These are phyloP conservation scores for Brachionus plicatilis DNA, from an alignment of 1,140 invertebrate genomes.

Conservation along the genomic window DNA sequence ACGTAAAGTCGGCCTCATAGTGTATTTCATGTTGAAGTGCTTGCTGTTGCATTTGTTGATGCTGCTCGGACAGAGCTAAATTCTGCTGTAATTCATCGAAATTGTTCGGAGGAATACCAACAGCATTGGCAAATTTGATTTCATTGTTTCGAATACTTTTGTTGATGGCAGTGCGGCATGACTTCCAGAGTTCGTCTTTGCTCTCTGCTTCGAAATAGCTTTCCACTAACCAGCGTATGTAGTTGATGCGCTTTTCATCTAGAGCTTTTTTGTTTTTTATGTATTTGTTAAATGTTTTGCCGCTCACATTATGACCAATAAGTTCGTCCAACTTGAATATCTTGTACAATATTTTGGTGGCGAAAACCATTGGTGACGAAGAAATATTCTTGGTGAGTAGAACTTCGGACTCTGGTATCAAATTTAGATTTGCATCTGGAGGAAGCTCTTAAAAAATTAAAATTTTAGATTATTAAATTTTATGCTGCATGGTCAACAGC, in stretches of 20 bases:
- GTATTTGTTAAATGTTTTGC: slow-evolving; percentile 40
- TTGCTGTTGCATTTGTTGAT: background rate
- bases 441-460: background rate
- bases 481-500: too few relatives aligned
- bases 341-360: slow-evolving; percentile 40
- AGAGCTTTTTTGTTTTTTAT: slow-evolving; percentile 40
- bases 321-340: slow-evolving; percentile 35
- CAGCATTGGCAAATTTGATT: slow-evolving; percentile 32
- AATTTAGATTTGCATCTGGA: slow-evolving; percentile 33
- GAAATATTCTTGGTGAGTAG: slow-evolving; percentile 24
- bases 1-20: background rate
- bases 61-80: background rate
- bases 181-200: slow-evolving; percentile 30
- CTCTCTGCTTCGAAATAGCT: slow-evolving; percentile 8
- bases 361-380: slow-evolving; percentile 39
- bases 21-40: background rate
- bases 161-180: slow-evolving; percentile 30
- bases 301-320: slow-evolving; percentile 33
- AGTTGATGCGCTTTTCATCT: slow-evolving; percentile 29
- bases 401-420: slow-evolving; percentile 8
- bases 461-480: background rate
- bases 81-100: slow-evolving; percentile 24
- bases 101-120: slow-evolving; percentile 3
- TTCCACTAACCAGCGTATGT: slow-evolving; percentile 32
- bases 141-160: slow-evolving; percentile 38